These are phyloP conservation scores for Lagenorhynchus albirostris DNA, from an alignment of 2,113 vertebrate species.

Conservation along the genomic window DNA sequence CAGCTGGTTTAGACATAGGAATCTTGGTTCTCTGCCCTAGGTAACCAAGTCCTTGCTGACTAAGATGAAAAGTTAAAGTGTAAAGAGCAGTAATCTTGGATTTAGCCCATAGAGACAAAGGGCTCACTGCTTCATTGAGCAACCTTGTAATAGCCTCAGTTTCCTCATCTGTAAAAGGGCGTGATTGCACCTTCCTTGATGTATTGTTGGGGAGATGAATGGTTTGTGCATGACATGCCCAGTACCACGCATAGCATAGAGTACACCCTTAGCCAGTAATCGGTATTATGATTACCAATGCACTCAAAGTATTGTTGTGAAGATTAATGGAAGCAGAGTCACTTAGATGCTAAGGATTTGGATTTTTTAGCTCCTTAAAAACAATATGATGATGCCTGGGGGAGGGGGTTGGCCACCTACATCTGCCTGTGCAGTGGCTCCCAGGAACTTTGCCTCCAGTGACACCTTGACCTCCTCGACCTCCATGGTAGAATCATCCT, in stretches of 20 bases:
- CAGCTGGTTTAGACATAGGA: background rate
- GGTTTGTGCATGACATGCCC: background rate
- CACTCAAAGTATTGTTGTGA: background rate
- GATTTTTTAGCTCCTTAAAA: background rate
- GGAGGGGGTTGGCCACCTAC: background rate
- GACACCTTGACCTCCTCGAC: background rate
- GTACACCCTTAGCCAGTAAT: background rate
- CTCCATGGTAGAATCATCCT: background rate
- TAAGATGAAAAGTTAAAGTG: background rate
- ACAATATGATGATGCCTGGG: background rate
- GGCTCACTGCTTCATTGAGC: background rate
- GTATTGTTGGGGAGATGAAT: background rate
- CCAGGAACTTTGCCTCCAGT: background rate
- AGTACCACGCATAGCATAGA: fast-evolving
- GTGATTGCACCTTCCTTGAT: background rate
- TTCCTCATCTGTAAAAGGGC: background rate
- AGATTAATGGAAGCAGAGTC: background rate
- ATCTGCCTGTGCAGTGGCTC: background rate
- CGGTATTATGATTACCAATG: background rate
- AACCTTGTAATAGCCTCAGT: background rate
- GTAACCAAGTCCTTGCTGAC: background rate
- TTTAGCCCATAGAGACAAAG: background rate
- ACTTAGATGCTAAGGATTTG: background rate
- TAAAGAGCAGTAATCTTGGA: too few relatives aligned
- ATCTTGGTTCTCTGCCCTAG: background rate